Evolutionary conservation across 1,140 invertebrate species (phyloP), one percentile per base, ranked within the genome.

Genomic region (Hydropsyche tenuis): DNA sequence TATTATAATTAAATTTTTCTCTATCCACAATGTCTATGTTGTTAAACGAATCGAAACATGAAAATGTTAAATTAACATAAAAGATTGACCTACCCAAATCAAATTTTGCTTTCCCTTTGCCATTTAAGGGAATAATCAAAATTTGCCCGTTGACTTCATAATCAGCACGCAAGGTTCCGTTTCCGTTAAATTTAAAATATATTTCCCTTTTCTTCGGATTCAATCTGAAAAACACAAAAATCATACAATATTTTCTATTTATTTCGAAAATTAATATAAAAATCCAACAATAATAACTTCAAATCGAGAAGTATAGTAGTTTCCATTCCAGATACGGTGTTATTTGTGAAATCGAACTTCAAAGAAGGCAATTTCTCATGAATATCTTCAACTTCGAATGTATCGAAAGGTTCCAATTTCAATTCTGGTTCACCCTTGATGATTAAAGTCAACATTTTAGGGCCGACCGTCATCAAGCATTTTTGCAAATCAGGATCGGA

Each of bases 61-160:
- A 37, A 37, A 4, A 4, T 37, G 3, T 9, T 9, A 37, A 37
- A 9, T 3, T 9, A 4, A 37, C 9, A 4, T 37, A 37, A 37
- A 37, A 37, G n/a, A n/a, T n/a, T n/a, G n/a, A 80, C 82, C 82
- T 74, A 84, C 82, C 77, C 30, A 83, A 80, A 11, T 79, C 78
- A 18, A 85, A 82, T 25, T 73, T 80, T 71, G 81, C 81, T 68
- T 79, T 80, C 7, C 83, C 83, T 1, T 83, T 73, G 6, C 83
- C 83, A 62, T 76, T 77, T 9, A 83, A 79, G 0, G 81, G 80
- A n/a, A 85, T 70, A 6, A 84, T 74, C 1, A 83, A 66, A 18
- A 84, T 63, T 18, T 78, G 75, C 9, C 83, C 83, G 16, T 75
- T 63, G 6, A 84, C 68, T 4, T 78, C 79, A 77, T 85, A 85